Conservation (phyloP, 1,140 invertebrate species). For the Drosophila subobscura region DNA sequence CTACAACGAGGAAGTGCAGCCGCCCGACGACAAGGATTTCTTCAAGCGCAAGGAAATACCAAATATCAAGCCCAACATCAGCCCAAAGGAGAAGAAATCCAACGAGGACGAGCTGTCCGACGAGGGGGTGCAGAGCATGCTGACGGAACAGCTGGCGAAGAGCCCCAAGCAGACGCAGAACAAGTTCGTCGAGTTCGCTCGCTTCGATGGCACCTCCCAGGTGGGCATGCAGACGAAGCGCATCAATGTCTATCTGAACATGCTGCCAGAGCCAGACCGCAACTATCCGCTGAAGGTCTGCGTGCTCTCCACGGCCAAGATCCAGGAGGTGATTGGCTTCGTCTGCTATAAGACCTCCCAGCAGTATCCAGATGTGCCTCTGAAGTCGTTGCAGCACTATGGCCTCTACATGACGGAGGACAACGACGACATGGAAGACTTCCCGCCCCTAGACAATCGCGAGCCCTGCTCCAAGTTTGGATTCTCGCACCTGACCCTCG, state of each 20-base stretch:
- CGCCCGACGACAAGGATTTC: conserved; percentile 86
- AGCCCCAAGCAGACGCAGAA: conserved; percentile 90
- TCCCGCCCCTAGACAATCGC: conserved; percentile 93
- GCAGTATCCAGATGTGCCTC: conserved; percentile 85
- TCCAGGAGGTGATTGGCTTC: conserved; percentile 96
- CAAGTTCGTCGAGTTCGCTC: conserved; percentile 94
- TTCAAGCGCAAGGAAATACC: conserved; percentile 85
- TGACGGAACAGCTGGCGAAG: conserved; percentile 90
- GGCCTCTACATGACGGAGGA: conserved; percentile 97
- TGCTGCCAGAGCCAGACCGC: conserved; percentile 91
- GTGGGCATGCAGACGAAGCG: conserved; percentile 90
- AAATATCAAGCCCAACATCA: conserved; percentile 84
- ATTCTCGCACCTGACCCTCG: conserved; percentile 94
- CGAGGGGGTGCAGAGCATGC: conserved; percentile 84
- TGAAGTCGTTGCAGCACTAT: conserved; percentile 88
- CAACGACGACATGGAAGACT: conserved; percentile 97
- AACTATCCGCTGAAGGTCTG: conserved; percentile 93
- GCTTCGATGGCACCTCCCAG: conserved; percentile 95
- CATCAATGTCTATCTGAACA: conserved; percentile 94
- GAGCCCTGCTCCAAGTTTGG: conserved; percentile 97
- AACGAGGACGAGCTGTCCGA: conserved; percentile 61
- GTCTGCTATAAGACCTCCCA: conserved; percentile 93
- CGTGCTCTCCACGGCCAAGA: conserved; percentile 92
- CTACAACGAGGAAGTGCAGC: conserved; percentile 86
- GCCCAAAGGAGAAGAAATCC: conserved; percentile 7